phyloP scores from a whole-genome alignment of 1,140 invertebrate species.

The Aleiodes sp. region DNA sequence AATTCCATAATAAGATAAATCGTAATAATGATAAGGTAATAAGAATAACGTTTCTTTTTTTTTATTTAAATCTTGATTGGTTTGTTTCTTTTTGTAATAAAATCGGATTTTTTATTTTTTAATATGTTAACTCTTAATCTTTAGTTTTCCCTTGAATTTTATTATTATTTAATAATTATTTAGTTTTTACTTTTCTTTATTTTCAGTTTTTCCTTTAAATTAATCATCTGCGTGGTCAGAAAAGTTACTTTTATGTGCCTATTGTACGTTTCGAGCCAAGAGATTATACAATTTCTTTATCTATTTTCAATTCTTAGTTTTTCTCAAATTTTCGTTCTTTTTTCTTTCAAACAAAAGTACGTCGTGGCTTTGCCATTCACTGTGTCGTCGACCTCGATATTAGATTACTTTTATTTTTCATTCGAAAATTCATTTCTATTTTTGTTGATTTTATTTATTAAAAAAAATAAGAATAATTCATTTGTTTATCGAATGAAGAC shows the following conservation, averaged over 20 bases:
- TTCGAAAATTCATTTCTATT: neutral
- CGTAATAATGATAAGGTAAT: constrained; percentile 52
- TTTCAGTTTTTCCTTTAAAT: constrained; percentile 21
- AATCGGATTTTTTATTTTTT: constrained; percentile 37
- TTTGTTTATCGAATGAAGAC: constrained; percentile 4
- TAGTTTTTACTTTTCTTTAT: constrained; percentile 23
- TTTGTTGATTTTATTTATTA: neutral
- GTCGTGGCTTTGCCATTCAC: neutral
- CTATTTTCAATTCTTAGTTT: neutral
- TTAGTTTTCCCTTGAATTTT: constrained; percentile 24
- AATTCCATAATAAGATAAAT: constrained; percentile 52
- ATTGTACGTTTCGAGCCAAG: constrained; percentile 51
- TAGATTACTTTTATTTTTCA: constrained; percentile 1
- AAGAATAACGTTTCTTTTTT: constrained; percentile 46
- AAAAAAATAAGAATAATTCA: constrained; percentile 17
- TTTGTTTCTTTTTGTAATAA: constrained; percentile 42
- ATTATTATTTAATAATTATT: constrained; percentile 20
- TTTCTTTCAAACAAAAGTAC: constrained; percentile 11
- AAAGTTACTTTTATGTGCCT: constrained; percentile 35
- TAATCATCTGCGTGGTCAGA: constrained; percentile 35
- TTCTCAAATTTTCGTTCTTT: neutral
- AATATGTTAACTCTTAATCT: constrained; percentile 32
- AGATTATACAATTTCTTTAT: constrained; percentile 33
- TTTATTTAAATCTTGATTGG: constrained; percentile 24
- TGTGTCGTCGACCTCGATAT: neutral